Conservation (phyloP, 2,888 invertebrate species). For the Drosophila paranaensis region DNA sequence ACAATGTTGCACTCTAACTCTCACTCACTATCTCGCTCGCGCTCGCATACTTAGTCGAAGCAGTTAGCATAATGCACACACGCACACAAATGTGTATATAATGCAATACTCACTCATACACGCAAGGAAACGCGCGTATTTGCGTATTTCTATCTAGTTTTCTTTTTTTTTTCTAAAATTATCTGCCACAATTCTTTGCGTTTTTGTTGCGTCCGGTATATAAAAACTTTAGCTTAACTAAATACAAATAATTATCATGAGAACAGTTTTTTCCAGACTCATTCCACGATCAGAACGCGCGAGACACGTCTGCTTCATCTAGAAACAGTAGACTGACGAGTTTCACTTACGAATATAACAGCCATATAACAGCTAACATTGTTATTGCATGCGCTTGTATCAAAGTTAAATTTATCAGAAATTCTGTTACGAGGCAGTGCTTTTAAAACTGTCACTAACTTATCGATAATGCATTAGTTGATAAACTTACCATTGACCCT, state of each 20-base stretch:
- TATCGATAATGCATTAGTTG: slow-evolving; percentile 4
- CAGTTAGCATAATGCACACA: slow-evolving; percentile 70
- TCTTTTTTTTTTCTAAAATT: slow-evolving; percentile 55
- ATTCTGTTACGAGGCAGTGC: slow-evolving; percentile 19
- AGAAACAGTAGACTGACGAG: slow-evolving; percentile 55
- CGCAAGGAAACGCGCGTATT: slow-evolving; percentile 49
- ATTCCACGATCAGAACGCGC: slow-evolving; percentile 50
- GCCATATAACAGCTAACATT: slow-evolving; percentile 36
- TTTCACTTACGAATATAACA: slow-evolving; percentile 52
- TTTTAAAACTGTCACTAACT: slow-evolving; percentile 4
- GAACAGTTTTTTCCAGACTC: slow-evolving; percentile 19
- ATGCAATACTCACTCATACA: slow-evolving; percentile 58
- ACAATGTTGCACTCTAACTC: slow-evolving; percentile 65
- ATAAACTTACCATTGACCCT: too few species aligned
- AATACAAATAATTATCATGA: slow-evolving; percentile 30
- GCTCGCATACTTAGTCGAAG: slow-evolving; percentile 56
- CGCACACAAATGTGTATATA: slow-evolving; percentile 25
- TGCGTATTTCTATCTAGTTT: slow-evolving; percentile 52
- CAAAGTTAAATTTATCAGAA: slow-evolving; percentile 75
- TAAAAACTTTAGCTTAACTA: slow-evolving; percentile 42
- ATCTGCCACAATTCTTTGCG: slow-evolving; percentile 41
- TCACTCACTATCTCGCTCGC: slow-evolving; percentile 57
- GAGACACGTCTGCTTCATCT: slow-evolving; percentile 44
- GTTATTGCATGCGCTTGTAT: slow-evolving; percentile 16
- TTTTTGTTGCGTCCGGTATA: slow-evolving; percentile 20